phyloP scores from a whole-genome alignment of 2,888 invertebrate genomes.

The Troglohyphantes excavatus region DNA sequence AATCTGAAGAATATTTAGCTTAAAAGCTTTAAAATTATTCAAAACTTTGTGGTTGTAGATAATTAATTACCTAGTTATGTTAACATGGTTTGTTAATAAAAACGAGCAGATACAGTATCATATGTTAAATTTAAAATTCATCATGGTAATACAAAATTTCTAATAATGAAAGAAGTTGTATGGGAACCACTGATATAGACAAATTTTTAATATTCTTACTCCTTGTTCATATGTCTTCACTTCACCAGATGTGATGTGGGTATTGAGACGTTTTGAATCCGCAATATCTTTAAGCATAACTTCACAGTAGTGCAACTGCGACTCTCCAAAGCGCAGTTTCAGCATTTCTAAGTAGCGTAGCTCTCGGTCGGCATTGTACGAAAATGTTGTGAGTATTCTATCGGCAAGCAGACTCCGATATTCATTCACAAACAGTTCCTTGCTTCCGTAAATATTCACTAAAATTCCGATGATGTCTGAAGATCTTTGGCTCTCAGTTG shows the following conservation, averaged over 20 bases:
- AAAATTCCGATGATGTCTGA: constrained; percentile 98
- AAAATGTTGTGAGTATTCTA: constrained; percentile 90
- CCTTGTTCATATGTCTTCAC: constrained; percentile 73
- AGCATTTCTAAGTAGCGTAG: constrained; percentile 95
- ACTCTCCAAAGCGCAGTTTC: constrained; percentile 96
- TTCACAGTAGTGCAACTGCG: constrained; percentile 98
- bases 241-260: constrained; percentile 83
- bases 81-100: too few relatives aligned
- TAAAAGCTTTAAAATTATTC: too few relatives aligned
- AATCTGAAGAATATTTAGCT: too few relatives aligned
- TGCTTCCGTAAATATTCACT: constrained; percentile 98
- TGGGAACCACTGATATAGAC: too few relatives aligned
- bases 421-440: constrained; percentile 98
- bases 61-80: too few relatives aligned
- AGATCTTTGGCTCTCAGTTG: constrained; percentile 84
- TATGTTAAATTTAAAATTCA: too few relatives aligned
- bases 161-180: too few relatives aligned
- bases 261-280: constrained; percentile 96
- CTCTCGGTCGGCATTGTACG: constrained; percentile 94
- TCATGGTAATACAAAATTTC: too few relatives aligned
- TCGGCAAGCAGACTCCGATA: constrained; percentile 97
- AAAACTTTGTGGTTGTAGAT: too few relatives aligned
- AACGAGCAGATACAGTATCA: too few relatives aligned
- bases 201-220: constrained; percentile 51
- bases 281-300: constrained; percentile 99